Evolutionary conservation across 92 coral and sea anemone genomes (phyloP), one percentile per base, ranked within the genome.

Genomic region (Paramuricea clavata): DNA sequence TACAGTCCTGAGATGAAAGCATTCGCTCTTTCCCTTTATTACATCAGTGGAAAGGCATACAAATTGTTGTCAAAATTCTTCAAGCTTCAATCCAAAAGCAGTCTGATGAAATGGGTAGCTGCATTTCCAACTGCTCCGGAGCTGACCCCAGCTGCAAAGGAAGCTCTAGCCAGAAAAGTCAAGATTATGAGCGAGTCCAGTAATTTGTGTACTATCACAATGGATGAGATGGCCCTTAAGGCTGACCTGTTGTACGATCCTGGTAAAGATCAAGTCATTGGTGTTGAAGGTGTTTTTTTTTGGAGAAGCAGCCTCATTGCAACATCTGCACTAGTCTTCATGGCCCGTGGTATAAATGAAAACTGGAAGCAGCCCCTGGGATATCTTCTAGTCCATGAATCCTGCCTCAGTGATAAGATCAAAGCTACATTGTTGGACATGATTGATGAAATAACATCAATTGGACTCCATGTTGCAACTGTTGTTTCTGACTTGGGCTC

Each of bases 361-460:
- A 78, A n/a, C n/a, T n/a, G 83, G 83, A 78, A 78, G 32, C 85
- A 80, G 52, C 85, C 85, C 6, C 50, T 80, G 1, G 85, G 85
- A 5, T 80, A 80, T 43, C 61, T 49, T 23, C 50, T 80, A 10
- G 32, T 72, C 6, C 22, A 34, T 21, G 42, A 61, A 32, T 80
- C 85, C 34, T 61, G 85, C 47, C 43, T n/a, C 36, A 59, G 69
- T 28, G 36, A 32, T 27, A 72, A 72, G 69, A 5, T 42, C 28
- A 21, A 72, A 42, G 57, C 41, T 3, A 72, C 35, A 21, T 23
- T 72, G 52, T 72, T 36, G 10, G 78, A 72, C 8, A 42, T 44
- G 39, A 31, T 70, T 33, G 77, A 31, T 9, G 28, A 31, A 13
- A 23, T 23, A 9, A 78, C 43, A 15, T 2, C 71, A 52, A 35